phyloP scores from a whole-genome alignment of 2,113 vertebrate species.

The Petaurus breviceps region DNA sequence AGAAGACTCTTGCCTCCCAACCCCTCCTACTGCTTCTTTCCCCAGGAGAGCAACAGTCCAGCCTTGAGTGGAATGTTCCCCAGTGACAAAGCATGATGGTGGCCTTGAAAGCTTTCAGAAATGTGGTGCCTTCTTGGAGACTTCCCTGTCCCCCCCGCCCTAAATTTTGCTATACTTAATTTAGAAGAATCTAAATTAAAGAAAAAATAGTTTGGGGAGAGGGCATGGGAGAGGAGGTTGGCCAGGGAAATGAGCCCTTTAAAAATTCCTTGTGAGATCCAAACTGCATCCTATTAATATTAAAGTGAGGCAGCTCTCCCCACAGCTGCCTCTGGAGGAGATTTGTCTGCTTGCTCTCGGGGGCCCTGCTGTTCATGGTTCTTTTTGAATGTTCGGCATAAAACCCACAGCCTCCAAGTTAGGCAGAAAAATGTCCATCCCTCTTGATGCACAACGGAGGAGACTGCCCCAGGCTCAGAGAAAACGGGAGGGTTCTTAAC shows the following conservation, averaged over 20 bases:
- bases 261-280: conserved; percentile 49
- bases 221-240: conserved; percentile 21
- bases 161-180: conserved; percentile 55
- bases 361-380: conserved; percentile 15
- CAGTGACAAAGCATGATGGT: neutral
- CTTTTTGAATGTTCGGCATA: conserved; percentile 58
- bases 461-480: conserved; percentile 52
- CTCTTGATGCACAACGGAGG: conserved; percentile 37
- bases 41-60: neutral
- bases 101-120: conserved; percentile 45
- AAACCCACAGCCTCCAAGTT: conserved; percentile 55
- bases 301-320: conserved; percentile 39
- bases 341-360: conserved; percentile 49
- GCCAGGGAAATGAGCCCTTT: conserved; percentile 60
- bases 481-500: conserved; percentile 50
- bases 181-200: conserved; percentile 40
- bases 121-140: neutral
- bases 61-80: neutral
- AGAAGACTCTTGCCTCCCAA: neutral
- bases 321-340: conserved; percentile 45
- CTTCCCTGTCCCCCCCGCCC: conserved; percentile 42
- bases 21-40: neutral
- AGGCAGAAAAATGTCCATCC: conserved; percentile 58
- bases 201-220: conserved; percentile 38
- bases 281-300: conserved; percentile 53